Evolutionary conservation across 1,140 invertebrate species (phyloP).

Genomic region (Cataglyphis hispanica): DNA sequence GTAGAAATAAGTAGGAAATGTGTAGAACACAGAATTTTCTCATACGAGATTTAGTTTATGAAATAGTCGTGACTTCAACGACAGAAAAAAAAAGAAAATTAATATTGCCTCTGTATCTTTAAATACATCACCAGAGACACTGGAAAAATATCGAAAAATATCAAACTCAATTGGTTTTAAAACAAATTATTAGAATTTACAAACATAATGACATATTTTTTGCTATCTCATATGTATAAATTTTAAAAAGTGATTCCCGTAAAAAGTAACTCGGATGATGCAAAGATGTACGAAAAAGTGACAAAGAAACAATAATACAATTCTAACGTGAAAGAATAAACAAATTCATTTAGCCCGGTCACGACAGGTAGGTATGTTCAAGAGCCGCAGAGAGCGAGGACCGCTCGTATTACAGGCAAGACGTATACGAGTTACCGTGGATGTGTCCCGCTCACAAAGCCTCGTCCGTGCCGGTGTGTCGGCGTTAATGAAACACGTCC

Average conservation of each 20-base stretch:
- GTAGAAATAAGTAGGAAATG: constrained; percentile 14
- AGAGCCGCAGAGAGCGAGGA: constrained; percentile 49
- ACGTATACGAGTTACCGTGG: constrained; percentile 52
- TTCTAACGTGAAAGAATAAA: constrained; percentile 56
- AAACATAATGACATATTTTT: neutral
- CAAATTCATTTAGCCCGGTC: constrained; percentile 45
- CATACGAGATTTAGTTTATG: neutral
- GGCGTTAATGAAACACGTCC: constrained; percentile 78
- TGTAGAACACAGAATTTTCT: neutral
- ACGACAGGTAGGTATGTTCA: constrained; percentile 56
- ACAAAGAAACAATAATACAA: constrained; percentile 12
- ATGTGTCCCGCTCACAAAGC: constrained; percentile 42
- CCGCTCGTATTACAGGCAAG: constrained; percentile 56
- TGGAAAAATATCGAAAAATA: neutral
- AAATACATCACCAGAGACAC: neutral
- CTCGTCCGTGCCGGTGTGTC: constrained; percentile 60
- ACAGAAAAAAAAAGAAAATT: neutral
- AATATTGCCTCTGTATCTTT: neutral
- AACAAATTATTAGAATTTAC: neutral
- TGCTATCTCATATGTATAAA: neutral
- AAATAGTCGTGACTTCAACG: neutral
- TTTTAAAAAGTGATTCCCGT: neutral
- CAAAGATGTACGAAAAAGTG: constrained; percentile 10
- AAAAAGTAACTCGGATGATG: neutral
- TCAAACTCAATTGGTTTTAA: neutral